These are phyloP conservation scores for Denticeps clupeoides DNA, from an alignment of 2,797 vertebrate species.

Conservation along the genomic window DNA sequence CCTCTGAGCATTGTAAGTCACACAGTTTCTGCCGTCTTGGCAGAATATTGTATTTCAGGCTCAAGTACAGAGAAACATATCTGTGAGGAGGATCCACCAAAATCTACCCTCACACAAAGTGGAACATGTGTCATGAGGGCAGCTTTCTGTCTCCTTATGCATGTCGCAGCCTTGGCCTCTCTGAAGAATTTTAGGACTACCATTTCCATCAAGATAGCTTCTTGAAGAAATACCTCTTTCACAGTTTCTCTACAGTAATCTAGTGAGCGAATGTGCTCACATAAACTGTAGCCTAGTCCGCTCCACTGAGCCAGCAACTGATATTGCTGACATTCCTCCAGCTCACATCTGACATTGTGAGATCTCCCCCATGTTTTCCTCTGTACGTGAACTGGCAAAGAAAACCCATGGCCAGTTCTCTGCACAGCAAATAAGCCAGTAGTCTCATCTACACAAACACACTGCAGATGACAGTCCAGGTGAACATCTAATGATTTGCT, in stretches of 20 bases:
- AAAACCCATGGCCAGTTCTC: constrained; percentile 12
- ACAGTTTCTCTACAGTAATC: constrained; percentile 3
- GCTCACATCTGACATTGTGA: constrained; percentile 15
- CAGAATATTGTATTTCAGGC: background rate
- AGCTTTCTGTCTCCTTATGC: constrained; percentile 9
- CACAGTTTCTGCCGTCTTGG: constrained; percentile 10
- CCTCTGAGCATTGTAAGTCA: constrained; percentile 10
- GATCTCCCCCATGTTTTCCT: constrained; percentile 17
- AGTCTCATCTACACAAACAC: constrained; percentile 3
- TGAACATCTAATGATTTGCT: background rate
- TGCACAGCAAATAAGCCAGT: constrained; percentile 12
- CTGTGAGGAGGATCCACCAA: constrained; percentile 10
- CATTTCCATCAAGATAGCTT: constrained; percentile 11
- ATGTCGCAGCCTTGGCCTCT: background rate
- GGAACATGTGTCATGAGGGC: constrained; percentile 4
- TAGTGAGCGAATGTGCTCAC: constrained; percentile 2
- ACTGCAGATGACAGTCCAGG: constrained; percentile 7
- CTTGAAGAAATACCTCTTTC: constrained; percentile 2
- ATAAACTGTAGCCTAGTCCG: constrained; percentile 8
- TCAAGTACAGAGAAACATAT: constrained; percentile 17
- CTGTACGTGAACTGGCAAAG: constrained; percentile 19
- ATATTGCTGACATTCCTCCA: constrained; percentile 18
- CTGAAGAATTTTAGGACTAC: constrained; percentile 3
- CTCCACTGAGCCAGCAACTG: constrained; percentile 13
- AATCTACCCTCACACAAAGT: constrained; percentile 13